Conservation (phyloP, 2,888 invertebrate species). For the Dysmachus trigonus region DNA sequence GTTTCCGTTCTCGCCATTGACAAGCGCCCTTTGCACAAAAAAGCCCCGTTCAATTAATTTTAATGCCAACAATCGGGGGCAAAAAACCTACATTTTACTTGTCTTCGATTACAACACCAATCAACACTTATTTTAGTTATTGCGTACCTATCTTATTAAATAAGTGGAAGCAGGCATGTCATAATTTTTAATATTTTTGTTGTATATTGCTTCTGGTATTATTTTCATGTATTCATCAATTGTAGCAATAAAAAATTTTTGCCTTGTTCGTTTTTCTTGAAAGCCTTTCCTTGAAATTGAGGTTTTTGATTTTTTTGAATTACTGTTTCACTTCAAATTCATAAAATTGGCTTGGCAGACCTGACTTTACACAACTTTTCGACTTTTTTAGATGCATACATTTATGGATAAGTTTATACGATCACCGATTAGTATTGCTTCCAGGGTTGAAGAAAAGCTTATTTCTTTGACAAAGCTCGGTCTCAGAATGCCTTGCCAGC, state of each 20-base stretch:
- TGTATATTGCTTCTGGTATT: too few species aligned
- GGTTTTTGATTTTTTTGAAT: too few species aligned
- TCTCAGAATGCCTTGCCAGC: not conserved
- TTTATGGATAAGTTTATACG: not conserved
- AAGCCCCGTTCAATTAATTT: not conserved
- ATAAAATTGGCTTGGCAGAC: not conserved
- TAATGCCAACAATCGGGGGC: not conserved
- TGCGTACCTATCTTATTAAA: too few species aligned
- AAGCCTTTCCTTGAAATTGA: too few species aligned
- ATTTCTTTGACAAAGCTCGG: not conserved
- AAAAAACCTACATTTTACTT: not conserved
- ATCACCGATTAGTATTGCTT: not conserved
- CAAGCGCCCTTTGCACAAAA: not conserved
- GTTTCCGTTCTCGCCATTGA: not conserved
- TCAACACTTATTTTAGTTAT: not conserved
- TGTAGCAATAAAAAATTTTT: too few species aligned
- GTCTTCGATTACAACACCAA: not conserved
- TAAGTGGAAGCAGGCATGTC: too few species aligned
- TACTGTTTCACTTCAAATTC: not conserved
- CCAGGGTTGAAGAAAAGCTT: not conserved
- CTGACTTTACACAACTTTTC: not conserved
- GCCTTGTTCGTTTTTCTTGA: too few species aligned
- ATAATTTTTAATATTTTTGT: too few species aligned
- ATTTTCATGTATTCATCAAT: too few species aligned
- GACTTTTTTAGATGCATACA: not conserved